A percentile compares a stretch with the other conserved stretches of the same genome.
Conservation (phyloP, 1,140 invertebrate species). For the Ptiloglossa arizonensis region DNA sequence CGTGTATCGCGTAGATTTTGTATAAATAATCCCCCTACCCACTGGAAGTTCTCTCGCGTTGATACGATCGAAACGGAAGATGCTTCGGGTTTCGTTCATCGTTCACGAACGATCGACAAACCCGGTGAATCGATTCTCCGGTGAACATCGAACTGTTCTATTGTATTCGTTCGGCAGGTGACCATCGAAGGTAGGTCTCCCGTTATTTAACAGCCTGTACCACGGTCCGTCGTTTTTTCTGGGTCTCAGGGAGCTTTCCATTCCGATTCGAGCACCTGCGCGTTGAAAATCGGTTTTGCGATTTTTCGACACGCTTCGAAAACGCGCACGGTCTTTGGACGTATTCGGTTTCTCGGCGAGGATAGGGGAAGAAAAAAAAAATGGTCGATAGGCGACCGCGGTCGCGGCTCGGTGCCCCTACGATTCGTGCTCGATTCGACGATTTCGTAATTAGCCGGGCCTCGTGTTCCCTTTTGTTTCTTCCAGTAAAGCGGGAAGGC, state of each 20-base stretch:
- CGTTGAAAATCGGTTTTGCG: conserved; percentile 2
- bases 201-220: too few relatives aligned
- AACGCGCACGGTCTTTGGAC: neutral
- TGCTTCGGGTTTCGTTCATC: too few relatives aligned
- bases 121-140: too few relatives aligned
- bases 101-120: too few relatives aligned
- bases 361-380: neutral
- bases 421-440: conserved; percentile 26
- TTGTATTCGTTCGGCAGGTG: too few relatives aligned
- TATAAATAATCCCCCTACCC: too few relatives aligned
- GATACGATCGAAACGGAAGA: too few relatives aligned
- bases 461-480: conserved; percentile 65
- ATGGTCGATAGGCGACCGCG: neutral
- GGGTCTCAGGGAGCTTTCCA: neutral
- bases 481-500: conserved; percentile 72
- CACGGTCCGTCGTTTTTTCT: too few relatives aligned
- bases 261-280: neutral
- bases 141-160: too few relatives aligned
- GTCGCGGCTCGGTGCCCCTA: conserved; percentile 13
- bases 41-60: too few relatives aligned
- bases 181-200: too few relatives aligned
- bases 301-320: neutral
- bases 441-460: conserved; percentile 37
- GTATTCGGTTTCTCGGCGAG: neutral
- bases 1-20: too few relatives aligned